Conservation (phyloP, 2,888 invertebrate genomes). For the Nasonia oneida region DNA sequence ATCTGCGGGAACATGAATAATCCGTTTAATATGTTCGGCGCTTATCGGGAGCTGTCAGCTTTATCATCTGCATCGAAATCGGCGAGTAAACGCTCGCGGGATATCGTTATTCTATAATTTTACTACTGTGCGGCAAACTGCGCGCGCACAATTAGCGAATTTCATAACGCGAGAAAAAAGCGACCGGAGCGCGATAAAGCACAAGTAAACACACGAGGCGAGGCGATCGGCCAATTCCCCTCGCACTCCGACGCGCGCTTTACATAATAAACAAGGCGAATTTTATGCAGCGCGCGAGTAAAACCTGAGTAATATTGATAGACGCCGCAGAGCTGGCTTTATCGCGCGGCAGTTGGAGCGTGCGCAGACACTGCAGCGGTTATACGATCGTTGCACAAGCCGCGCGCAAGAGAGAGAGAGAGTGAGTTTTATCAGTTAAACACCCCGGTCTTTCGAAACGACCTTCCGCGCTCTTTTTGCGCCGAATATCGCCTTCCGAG, state of each 20-base stretch:
- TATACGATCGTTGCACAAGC: conserved; percentile 25
- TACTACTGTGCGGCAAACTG: not conserved
- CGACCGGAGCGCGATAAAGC: conserved; percentile 21
- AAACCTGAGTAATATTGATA: conserved; percentile 40
- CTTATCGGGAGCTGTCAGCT: not conserved
- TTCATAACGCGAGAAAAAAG: not conserved
- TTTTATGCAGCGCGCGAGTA: not conserved
- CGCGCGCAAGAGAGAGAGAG: not conserved
- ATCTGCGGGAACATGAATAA: not conserved
- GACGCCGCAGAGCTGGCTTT: conserved; percentile 16
- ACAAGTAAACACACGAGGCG: not conserved
- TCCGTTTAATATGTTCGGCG: not conserved
- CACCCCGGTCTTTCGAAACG: conserved; percentile 63
- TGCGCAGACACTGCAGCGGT: not conserved
- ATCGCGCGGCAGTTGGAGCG: conserved; percentile 4
- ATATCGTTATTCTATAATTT: conserved; percentile 6
- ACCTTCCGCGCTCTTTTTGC: conserved; percentile 26
- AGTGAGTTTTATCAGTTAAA: conserved; percentile 67
- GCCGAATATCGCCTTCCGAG: conserved; percentile 17
- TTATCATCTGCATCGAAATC: not conserved
- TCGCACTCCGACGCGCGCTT: conserved; percentile 18
- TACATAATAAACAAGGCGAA: conserved; percentile 43
- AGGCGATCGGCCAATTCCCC: conserved; percentile 36
- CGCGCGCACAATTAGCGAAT: not conserved
- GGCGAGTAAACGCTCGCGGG: not conserved